Evolutionary conservation across 2,888 invertebrate species (phyloP), one percentile per base, ranked within the genome.

Genomic region (Litoditis marina): DNA sequence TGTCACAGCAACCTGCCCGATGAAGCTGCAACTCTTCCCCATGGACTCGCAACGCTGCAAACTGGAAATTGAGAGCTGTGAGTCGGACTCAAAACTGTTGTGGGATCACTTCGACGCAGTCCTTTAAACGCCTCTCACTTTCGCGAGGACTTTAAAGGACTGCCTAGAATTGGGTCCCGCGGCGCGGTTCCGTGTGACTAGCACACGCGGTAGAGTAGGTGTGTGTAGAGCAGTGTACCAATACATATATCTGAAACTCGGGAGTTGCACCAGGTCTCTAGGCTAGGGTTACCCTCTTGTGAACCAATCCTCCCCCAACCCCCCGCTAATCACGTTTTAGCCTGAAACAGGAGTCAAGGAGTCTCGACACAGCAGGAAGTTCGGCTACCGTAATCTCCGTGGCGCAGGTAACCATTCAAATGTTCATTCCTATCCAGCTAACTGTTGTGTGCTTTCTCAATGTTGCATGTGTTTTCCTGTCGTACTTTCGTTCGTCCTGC

Each of bases 1-100:
- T 66, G 83, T 87, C 49, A 86, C 85, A 0, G 87, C 87, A 69
- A 86, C 87, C 8, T 87, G 87, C 71, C 87, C 87, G 84, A 87
- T 87, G 87, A 85, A 87, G 68, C 83, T 87, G 22, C 85, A 86
- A 30, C 85, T 86, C 69, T 87, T 86, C 70, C 87, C 86, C 0
- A 80, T 87, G 66, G 86, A 87, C 72, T 84, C 84, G 8, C 86
- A 87, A 76, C 83, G 85, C 13, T 87, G 86, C 79, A 85, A 85
- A 47, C 85, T 87, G 84, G 86, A 87, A 78, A 85, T 87, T 28
- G 86, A 86, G 44, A 85, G 85, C 71, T 87, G 87, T 86, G 82
- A 86, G 86, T 85, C 27, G n/a, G n/a, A n/a, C n/a, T n/a, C n/a
- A n/a, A n/a, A n/a, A n/a, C n/a, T n/a, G n/a, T n/a, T n/a, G n/a